Conservation (phyloP, 2,888 invertebrate species). For the Agrochola macilenta region DNA sequence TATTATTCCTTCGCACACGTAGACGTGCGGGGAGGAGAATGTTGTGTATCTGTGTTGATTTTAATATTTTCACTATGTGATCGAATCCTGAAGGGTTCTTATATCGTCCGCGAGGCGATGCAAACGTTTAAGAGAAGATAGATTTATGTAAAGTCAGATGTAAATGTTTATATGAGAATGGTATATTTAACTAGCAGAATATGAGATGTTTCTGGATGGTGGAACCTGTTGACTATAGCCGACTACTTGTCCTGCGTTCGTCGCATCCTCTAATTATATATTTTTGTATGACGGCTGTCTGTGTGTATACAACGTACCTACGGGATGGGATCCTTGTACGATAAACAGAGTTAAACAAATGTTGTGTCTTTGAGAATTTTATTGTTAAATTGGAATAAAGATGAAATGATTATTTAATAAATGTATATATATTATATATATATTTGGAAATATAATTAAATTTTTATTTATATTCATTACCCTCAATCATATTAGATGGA, state of each 20-base stretch:
- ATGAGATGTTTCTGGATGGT: slow-evolving; percentile 47
- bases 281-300: slow-evolving; percentile 78
- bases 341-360: slow-evolving; percentile 87
- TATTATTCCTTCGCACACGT: slow-evolving; percentile 48
- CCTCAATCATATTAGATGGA: background rate
- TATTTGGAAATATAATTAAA: slow-evolving; percentile 88
- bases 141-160: slow-evolving; percentile 57
- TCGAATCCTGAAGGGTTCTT: slow-evolving; percentile 48
- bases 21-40: slow-evolving; percentile 47
- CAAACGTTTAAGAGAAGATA: slow-evolving; percentile 50
- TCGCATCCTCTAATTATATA: slow-evolving; percentile 70
- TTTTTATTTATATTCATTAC: slow-evolving; percentile 69
- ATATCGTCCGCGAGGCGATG: slow-evolving; percentile 51
- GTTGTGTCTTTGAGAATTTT: slow-evolving; percentile 91
- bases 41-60: slow-evolving; percentile 63
- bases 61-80: slow-evolving; percentile 61
- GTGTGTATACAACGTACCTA: slow-evolving; percentile 73
- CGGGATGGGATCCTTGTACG: slow-evolving; percentile 85
- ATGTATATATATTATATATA: slow-evolving; percentile 89
- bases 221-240: slow-evolving; percentile 62
- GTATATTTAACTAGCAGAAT: slow-evolving; percentile 64
- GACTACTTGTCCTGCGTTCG: slow-evolving; percentile 63
- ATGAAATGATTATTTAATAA: slow-evolving; percentile 90
- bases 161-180: slow-evolving; percentile 65
- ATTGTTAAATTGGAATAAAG: slow-evolving; percentile 91